Evolutionary conservation across 2,113 vertebrate genomes (phyloP).

Genomic region (Regulus satrapa): DNA sequence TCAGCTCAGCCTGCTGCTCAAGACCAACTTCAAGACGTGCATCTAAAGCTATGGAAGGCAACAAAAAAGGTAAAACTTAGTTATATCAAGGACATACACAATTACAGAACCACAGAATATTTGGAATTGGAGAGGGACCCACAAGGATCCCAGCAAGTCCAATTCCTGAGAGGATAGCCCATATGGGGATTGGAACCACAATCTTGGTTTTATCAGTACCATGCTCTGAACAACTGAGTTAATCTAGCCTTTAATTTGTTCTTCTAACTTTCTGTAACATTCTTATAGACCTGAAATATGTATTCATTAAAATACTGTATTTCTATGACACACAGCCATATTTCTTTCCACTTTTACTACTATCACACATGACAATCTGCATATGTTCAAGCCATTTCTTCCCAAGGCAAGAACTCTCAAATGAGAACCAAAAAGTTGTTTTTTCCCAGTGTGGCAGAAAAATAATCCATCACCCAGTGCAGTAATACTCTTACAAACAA

Average conservation of each 20-base stretch:
- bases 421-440: background rate
- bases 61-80: background rate
- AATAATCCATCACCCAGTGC: background rate
- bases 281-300: accelerated
- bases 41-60: constrained; percentile 82
- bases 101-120: background rate
- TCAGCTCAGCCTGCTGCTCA: constrained; percentile 96
- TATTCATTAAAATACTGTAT: background rate
- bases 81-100: background rate
- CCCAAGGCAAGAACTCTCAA: background rate
- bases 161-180: background rate
- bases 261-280: background rate
- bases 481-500: background rate
- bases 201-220: background rate
- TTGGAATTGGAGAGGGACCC: background rate
- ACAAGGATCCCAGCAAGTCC: background rate
- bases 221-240: background rate
- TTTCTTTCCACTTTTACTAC: background rate
- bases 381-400: background rate
- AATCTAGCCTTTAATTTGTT: background rate
- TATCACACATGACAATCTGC: background rate
- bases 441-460: background rate
- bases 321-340: background rate
- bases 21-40: constrained; percentile 95
- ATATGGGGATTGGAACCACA: accelerated